Evolutionary conservation across 2,797 vertebrate species (phyloP), one percentile per base, ranked within the genome.

Genomic region (Megaceryle alcyon): DNA sequence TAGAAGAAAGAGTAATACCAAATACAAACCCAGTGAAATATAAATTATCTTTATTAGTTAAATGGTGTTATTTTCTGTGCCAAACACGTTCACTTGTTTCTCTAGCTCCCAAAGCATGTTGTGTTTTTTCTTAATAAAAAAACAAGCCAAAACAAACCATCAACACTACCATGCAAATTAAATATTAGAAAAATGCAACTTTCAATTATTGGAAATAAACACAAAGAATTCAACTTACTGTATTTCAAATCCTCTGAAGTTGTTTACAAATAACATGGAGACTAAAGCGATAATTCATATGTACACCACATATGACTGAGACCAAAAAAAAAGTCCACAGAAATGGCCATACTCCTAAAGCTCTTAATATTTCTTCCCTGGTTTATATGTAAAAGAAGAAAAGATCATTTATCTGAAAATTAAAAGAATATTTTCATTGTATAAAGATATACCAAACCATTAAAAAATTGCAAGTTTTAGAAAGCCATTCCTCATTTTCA

Each of bases 361-460:
- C 6, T 68, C 25, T 88, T 70, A n/a, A 7, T 51, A 70, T 20
- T 19, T 77, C 39, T 86, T 41, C 31, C 29, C 39, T 88, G 7
- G 73, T 91, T 41, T 25, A 31, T 56, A 76, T 46, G 0, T 66
- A 90, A 72, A 86, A 78, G 29, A 78, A 83, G 13, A 80, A 78
- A 80, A 71, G 9, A 56, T 22, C 8, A 39, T 76, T 76, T 54
- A 49, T 49, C 19, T 82, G 43, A 49, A 13, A 56, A 73, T 29
- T 84, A 53, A 79, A 87, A 63, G 54, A 60, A 57, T 59, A 26
- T 70, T 94, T 91, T 78, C 87, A 81, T 72, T 53, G 1, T 23
- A 71, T 18, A 22, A 37, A 84, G n/a, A 72, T 23, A 64, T 26
- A 75, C 6, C 3, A 0, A 0, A 69, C 20, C 14, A 66, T 48